Percentiles rank a stretch among this genome's conserved stretches.
Evolutionary conservation across 2,797 vertebrate species (phyloP).

Genomic region (Falco cherrug): DNA sequence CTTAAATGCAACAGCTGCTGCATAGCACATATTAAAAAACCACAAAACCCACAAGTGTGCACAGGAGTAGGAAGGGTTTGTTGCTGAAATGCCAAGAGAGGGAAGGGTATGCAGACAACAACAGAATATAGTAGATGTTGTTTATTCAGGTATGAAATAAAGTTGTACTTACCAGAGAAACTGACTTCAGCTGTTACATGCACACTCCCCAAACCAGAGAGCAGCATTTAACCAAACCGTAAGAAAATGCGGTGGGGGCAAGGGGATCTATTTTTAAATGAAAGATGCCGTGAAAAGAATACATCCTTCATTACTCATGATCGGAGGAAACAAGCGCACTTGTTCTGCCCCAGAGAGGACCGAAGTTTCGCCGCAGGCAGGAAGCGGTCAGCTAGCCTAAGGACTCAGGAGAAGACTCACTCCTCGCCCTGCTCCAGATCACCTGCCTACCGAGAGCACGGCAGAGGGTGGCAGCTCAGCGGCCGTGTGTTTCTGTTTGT

Average conservation of each 20-base stretch:
- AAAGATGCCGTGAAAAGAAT: neutral
- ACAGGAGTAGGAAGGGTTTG: neutral
- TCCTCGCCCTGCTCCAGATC: neutral
- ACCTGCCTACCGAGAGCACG: neutral
- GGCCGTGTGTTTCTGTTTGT: neutral
- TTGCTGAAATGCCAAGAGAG: neutral
- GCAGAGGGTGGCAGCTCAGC: neutral
- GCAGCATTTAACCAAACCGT: neutral
- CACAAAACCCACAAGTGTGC: neutral
- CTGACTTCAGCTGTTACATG: neutral
- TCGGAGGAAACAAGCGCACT: neutral
- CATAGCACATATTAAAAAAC: neutral
- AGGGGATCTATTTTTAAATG: neutral
- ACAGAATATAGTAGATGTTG: neutral
- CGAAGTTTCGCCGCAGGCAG: neutral
- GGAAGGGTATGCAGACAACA: neutral
- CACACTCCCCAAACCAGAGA: constrained; percentile 13
- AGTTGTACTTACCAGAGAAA: constrained; percentile 66
- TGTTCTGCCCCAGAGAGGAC: neutral
- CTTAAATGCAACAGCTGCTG: neutral
- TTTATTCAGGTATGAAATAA: constrained; percentile 18
- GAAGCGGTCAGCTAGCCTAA: neutral
- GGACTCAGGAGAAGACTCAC: neutral
- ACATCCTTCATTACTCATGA: neutral
- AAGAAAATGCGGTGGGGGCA: neutral